Evolutionary conservation across 2,888 invertebrate genomes (phyloP).

Genomic region (Pachymerium ferrugineum): DNA sequence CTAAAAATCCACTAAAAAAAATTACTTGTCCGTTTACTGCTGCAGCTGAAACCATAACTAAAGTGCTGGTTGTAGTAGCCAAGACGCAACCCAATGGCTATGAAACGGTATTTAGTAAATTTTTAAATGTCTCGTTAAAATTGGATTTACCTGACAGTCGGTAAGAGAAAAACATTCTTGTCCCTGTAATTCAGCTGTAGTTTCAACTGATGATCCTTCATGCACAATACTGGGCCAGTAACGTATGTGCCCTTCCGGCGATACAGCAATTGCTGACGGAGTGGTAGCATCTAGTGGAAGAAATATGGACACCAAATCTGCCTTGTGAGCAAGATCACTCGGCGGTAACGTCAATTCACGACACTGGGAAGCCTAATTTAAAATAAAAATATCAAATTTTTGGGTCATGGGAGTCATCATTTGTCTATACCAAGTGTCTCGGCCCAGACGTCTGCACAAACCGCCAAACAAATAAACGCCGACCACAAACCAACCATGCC

Average conservation of each 20-base stretch:
- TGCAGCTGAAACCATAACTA: constrained; percentile 62
- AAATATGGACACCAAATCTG: constrained; percentile 61
- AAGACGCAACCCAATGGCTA: constrained; percentile 71
- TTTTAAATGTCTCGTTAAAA: no score
- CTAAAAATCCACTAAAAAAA: background rate
- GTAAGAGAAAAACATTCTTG: constrained; percentile 48
- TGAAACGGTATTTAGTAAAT: constrained; percentile 42
- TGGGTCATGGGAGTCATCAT: background rate
- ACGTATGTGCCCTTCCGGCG: constrained; percentile 64
- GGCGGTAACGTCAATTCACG: constrained; percentile 82
- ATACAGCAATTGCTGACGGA: constrained; percentile 83
- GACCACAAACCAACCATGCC: constrained; percentile 80
- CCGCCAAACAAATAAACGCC: constrained; percentile 76
- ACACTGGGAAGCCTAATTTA: constrained; percentile 54
- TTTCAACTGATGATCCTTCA: constrained; percentile 77
- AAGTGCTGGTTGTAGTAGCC: constrained; percentile 85
- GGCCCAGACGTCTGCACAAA: constrained; percentile 42
- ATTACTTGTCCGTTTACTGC: constrained; percentile 59
- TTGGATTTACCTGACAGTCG: constrained; percentile 40
- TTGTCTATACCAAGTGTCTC: constrained; percentile 3
- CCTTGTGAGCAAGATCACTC: constrained; percentile 77
- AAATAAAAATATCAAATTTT: background rate
- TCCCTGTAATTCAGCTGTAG: constrained; percentile 71
- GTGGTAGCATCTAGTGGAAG: constrained; percentile 61
- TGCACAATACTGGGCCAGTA: constrained; percentile 88